These are phyloP conservation scores for Lepus townsendii DNA, from an alignment of 2,797 vertebrate species.

Conservation along the genomic window DNA sequence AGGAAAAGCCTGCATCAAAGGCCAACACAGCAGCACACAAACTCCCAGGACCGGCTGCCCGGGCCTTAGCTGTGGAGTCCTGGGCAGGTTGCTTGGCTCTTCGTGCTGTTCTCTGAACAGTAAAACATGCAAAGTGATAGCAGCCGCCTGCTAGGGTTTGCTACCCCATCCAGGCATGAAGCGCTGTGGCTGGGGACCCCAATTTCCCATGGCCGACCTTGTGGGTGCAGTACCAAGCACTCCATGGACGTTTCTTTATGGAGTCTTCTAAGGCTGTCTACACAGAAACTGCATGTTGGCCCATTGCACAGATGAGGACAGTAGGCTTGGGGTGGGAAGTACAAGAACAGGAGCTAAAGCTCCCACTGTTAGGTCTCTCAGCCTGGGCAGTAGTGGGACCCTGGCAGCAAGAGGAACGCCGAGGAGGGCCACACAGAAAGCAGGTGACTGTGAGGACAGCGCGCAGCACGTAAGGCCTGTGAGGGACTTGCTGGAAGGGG, in stretches of 20 bases:
- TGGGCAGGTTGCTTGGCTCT: not conserved
- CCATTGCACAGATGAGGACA: not conserved
- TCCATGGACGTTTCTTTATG: not conserved
- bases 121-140: not conserved
- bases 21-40: no score
- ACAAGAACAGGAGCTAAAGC: accelerated
- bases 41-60: no score
- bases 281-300: not conserved
- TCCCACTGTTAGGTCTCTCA: not conserved
- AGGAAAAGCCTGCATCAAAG: not conserved
- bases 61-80: not conserved
- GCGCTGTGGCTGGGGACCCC: accelerated
- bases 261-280: not conserved
- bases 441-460: not conserved
- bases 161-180: not conserved
- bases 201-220: not conserved
- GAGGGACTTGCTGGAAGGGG: not conserved
- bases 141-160: not conserved
- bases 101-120: not conserved
- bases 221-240: not conserved
- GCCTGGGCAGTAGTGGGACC: not conserved
- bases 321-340: not conserved
- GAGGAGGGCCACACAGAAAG: not conserved
- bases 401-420: not conserved
- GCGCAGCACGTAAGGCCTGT: not conserved